phyloP scores from a whole-genome alignment of 2,888 invertebrate genomes.

The Xanthia icteritia region DNA sequence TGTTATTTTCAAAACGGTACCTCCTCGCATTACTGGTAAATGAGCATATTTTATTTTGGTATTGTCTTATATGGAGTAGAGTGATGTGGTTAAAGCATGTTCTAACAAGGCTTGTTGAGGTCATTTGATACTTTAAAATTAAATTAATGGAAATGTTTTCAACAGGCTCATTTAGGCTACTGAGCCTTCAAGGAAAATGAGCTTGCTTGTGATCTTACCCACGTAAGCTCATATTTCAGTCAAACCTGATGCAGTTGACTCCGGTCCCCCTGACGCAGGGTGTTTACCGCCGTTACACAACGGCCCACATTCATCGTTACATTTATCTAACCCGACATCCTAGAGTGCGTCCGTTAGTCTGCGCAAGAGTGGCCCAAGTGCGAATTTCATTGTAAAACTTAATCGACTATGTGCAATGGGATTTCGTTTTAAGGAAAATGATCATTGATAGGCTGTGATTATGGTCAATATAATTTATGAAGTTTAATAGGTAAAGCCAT shows the following conservation, averaged over 20 bases:
- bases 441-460: constrained; percentile 28
- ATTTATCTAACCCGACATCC: constrained; percentile 75
- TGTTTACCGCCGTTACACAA: constrained; percentile 39
- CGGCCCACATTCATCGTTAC: constrained; percentile 66
- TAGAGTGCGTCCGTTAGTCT: constrained; percentile 69
- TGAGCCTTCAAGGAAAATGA: not conserved
- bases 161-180: not conserved
- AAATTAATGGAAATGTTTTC: not conserved
- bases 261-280: constrained; percentile 11
- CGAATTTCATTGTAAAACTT: constrained; percentile 53
- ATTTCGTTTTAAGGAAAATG: constrained; percentile 49
- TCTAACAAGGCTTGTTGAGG: not conserved
- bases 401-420: constrained; percentile 36
- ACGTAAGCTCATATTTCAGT: not conserved
- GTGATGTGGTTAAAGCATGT: not conserved
- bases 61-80: too few relatives aligned
- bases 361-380: constrained; percentile 62
- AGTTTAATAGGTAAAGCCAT: not conserved
- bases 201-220: not conserved
- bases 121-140: not conserved
- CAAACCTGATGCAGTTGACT: constrained; percentile 5
- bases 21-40: not conserved
- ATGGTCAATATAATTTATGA: constrained; percentile 12
- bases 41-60: not conserved
- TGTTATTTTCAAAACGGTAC: not conserved